Evolutionary conservation across 2,888 invertebrate species (phyloP).

Genomic region (Phaonia tiefii): DNA sequence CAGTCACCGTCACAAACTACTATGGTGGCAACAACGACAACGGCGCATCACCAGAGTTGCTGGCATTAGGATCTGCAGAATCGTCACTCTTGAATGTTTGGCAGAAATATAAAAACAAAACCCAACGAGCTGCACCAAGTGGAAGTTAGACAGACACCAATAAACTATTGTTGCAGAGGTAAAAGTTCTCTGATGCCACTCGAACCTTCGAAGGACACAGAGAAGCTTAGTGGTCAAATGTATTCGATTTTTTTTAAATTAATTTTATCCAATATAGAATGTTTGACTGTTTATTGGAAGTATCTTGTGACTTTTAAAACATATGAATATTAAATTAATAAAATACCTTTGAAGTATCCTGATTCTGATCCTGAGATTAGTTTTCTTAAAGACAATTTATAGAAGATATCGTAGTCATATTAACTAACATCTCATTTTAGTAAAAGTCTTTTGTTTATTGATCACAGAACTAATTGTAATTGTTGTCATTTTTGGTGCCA

Average conservation of each 20-base stretch:
- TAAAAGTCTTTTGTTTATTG: too few relatives aligned
- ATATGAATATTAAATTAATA: too few relatives aligned
- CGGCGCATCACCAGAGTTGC: not conserved
- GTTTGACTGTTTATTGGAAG: not conserved
- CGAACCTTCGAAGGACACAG: slow-evolving; percentile 8
- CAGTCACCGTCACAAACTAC: slow-evolving; percentile 53
- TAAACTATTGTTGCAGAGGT: not conserved
- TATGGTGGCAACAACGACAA: not conserved
- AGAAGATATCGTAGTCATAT: too few relatives aligned
- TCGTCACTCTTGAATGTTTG: slow-evolving; percentile 21
- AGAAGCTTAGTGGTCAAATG: slow-evolving; percentile 19
- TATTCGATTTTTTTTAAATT: slow-evolving; percentile 5
- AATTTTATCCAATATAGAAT: not conserved
- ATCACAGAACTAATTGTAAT: too few relatives aligned
- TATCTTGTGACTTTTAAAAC: too few relatives aligned
- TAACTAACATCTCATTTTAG: too few relatives aligned
- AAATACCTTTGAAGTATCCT: too few relatives aligned
- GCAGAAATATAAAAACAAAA: not conserved
- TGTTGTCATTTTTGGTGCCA: too few relatives aligned
- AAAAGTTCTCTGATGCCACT: not conserved
- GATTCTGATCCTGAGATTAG: too few relatives aligned
- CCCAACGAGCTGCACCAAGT: too few relatives aligned
- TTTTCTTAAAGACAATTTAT: too few relatives aligned
- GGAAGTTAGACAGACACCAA: slow-evolving; percentile 2
- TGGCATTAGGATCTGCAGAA: not conserved